Evolutionary conservation across 1,140 invertebrate genomes (phyloP).

Genomic region (Muscidifurax raptorellus): DNA sequence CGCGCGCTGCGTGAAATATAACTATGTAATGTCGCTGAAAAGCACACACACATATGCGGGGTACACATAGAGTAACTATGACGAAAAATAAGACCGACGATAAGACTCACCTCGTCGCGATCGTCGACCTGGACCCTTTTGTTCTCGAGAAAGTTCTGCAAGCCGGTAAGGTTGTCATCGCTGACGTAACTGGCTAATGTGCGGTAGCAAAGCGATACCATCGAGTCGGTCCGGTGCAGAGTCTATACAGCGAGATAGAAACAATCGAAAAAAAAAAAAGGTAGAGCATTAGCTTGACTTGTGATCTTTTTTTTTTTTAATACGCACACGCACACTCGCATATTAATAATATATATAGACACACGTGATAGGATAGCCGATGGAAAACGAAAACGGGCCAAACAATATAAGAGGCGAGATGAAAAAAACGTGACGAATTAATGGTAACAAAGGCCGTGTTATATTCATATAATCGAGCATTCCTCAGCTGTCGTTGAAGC

Average conservation of each 20-base stretch:
- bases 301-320: background rate
- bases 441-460: background rate
- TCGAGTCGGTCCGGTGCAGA: slow-evolving; percentile 84
- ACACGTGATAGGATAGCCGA: no score
- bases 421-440: slow-evolving; percentile 7
- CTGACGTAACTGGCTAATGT: slow-evolving; percentile 86
- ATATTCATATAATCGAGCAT: background rate
- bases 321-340: background rate
- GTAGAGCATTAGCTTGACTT: background rate
- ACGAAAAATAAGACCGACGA: background rate
- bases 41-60: no score
- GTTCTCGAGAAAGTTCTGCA: slow-evolving; percentile 88
- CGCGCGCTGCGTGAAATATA: no score
- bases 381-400: no score
- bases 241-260: slow-evolving; percentile 73
- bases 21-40: no score
- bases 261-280: slow-evolving; percentile 35
- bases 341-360: background rate
- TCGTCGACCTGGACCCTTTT: slow-evolving; percentile 91
- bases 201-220: slow-evolving; percentile 90
- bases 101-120: slow-evolving; percentile 87
- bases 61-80: background rate
- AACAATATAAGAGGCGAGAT: background rate
- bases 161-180: slow-evolving; percentile 86
- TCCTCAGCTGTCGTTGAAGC: slow-evolving; percentile 6